Conservation (phyloP, 2,113 vertebrate genomes). For the Miniopterus natalensis region DNA sequence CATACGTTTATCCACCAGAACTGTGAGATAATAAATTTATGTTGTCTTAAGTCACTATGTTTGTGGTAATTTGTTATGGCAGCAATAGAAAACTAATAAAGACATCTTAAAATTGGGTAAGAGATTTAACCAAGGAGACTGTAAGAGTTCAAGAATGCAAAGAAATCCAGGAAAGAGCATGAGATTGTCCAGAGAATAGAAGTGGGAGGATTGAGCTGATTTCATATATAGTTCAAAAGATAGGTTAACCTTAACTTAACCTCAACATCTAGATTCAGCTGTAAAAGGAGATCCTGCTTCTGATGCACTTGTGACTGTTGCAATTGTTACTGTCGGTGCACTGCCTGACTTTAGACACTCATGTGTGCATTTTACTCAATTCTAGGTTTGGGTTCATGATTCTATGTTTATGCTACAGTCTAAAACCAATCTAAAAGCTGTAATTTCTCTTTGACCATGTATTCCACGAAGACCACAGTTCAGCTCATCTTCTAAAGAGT, state of each 20-base stretch:
- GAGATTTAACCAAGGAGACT: neutral
- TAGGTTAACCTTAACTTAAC: neutral
- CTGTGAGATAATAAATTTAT: neutral
- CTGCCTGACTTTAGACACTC: neutral
- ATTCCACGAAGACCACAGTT: neutral
- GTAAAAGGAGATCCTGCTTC: neutral
- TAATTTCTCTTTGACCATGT: conserved; percentile 15
- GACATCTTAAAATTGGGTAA: neutral
- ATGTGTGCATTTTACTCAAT: neutral
- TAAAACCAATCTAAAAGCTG: neutral
- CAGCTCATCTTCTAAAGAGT: neutral
- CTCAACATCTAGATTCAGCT: neutral
- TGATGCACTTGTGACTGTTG: neutral
- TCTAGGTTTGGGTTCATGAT: neutral
- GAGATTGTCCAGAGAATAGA: neutral
- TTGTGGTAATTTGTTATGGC: neutral
- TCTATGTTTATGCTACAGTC: neutral
- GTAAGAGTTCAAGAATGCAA: neutral
- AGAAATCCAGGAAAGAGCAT: neutral
- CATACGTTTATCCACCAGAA: neutral
- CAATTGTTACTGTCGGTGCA: neutral
- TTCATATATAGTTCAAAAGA: neutral
- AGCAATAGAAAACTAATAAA: neutral
- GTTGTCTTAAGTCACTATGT: neutral
- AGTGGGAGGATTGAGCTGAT: neutral